Conservation (phyloP, 1,140 invertebrate species). For the Globodera rostochiensis region DNA sequence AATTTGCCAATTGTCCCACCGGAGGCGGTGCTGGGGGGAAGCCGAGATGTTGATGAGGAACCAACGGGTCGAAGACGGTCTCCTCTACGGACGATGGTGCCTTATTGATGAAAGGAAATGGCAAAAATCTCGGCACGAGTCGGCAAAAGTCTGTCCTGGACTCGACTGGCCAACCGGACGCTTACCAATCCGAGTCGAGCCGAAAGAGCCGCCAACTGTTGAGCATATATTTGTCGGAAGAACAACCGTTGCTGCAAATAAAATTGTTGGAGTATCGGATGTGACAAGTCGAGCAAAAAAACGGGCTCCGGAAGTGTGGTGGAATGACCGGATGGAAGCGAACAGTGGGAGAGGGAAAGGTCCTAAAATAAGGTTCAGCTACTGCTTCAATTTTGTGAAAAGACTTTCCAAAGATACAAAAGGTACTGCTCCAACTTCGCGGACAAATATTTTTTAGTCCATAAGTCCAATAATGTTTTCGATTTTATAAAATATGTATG, state of each 20-base stretch:
- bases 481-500: no score
- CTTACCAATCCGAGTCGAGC: conserved; percentile 23
- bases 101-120: neutral
- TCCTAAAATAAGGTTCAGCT: neutral
- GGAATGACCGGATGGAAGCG: neutral
- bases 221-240: conserved; percentile 28
- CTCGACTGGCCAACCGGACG: no score
- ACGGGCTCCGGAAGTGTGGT: neutral
- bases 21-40: conserved; percentile 14
- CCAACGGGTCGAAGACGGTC: neutral
- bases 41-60: conserved; percentile 30
- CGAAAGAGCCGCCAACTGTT: conserved; percentile 25
- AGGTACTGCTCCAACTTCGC: neutral
- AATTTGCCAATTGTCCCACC: neutral
- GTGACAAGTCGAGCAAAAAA: conserved; percentile 17
- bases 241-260: conserved; percentile 24
- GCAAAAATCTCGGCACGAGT: neutral
- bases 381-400: no score
- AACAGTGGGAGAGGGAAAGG: neutral
- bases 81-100: neutral
- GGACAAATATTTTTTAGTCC: no score
- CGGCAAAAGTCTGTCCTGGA: no score
- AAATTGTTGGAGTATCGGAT: conserved; percentile 22
- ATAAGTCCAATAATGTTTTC: no score
- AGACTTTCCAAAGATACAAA: neutral